Evolutionary conservation across 2,888 invertebrate species (phyloP).

Genomic region (Helicoverpa assulta): DNA sequence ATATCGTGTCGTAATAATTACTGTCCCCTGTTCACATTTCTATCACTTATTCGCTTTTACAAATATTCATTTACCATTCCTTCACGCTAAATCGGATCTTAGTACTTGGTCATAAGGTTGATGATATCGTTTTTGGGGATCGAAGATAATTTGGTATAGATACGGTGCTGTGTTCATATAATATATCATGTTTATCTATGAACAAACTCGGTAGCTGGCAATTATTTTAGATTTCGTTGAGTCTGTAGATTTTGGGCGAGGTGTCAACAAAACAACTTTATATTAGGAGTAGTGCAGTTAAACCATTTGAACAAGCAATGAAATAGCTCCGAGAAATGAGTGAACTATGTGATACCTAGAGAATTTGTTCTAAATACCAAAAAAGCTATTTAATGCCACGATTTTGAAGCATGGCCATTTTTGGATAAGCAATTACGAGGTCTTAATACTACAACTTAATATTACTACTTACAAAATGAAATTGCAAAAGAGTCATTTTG

Average conservation of each 20-base stretch:
- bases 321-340: too few species aligned
- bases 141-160: slow-evolving; percentile 51
- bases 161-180: slow-evolving; percentile 68
- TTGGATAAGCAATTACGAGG: too few species aligned
- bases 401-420: too few species aligned
- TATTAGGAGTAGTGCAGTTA: too few species aligned
- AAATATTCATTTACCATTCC: slow-evolving; percentile 5
- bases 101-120: background rate
- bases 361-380: too few species aligned
- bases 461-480: too few species aligned
- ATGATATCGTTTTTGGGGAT: background rate
- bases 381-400: too few species aligned
- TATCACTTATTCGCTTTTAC: slow-evolving; percentile 58
- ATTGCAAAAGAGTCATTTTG: too few species aligned
- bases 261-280: slow-evolving; percentile 53
- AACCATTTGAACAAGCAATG: too few species aligned
- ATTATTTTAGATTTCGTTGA: slow-evolving; percentile 77
- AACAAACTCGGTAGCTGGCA: slow-evolving; percentile 75
- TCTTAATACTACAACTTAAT: too few species aligned
- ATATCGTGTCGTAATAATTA: slow-evolving; percentile 73
- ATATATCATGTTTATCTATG: slow-evolving; percentile 75
- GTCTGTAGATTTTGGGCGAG: slow-evolving; percentile 66
- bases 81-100: slow-evolving; percentile 42
- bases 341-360: too few species aligned
- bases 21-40: slow-evolving; percentile 66